phyloP scores from a whole-genome alignment of 2,797 vertebrate species.

The Otus scops region DNA sequence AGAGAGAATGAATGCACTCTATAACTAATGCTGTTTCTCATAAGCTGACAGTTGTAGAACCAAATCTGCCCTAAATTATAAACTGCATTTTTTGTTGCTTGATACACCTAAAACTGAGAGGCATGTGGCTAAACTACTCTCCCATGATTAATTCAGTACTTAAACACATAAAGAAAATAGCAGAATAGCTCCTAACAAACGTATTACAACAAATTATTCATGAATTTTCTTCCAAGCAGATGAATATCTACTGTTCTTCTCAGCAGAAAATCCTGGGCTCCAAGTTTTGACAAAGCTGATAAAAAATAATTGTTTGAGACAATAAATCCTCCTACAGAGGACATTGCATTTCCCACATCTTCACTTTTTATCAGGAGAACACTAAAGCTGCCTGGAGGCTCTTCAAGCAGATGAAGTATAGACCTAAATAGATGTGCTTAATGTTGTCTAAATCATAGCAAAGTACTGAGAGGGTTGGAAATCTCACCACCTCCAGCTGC shows the following conservation, averaged over 20 bases:
- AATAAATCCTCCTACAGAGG: conserved; percentile 44
- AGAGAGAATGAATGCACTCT: not conserved
- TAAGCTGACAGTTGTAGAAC: not conserved
- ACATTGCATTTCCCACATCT: conserved; percentile 44
- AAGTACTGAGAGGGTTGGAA: conserved; percentile 37
- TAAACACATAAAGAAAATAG: not conserved
- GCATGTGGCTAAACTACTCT: not conserved
- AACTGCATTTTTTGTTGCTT: conserved; percentile 3
- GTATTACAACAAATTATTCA: conserved; percentile 4
- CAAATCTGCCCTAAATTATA: conserved; percentile 5
- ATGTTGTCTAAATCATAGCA: conserved; percentile 64
- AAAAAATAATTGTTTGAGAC: conserved; percentile 48
- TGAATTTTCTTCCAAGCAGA: conserved; percentile 39
- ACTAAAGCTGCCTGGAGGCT: conserved; percentile 58
- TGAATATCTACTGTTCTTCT: conserved; percentile 4
- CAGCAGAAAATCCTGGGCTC: conserved; percentile 6
- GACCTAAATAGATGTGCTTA: conserved; percentile 50
- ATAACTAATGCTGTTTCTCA: not conserved
- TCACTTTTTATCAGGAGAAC: conserved; percentile 61
- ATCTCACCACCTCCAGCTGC: conserved; percentile 31
- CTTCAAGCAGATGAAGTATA: conserved; percentile 51
- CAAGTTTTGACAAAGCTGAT: conserved; percentile 53
- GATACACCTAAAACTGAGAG: conserved; percentile 4
- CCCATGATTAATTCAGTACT: not conserved
- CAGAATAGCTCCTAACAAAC: not conserved